Conservation (phyloP, 2,113 vertebrate genomes). For the Urocitellus parryii region DNA sequence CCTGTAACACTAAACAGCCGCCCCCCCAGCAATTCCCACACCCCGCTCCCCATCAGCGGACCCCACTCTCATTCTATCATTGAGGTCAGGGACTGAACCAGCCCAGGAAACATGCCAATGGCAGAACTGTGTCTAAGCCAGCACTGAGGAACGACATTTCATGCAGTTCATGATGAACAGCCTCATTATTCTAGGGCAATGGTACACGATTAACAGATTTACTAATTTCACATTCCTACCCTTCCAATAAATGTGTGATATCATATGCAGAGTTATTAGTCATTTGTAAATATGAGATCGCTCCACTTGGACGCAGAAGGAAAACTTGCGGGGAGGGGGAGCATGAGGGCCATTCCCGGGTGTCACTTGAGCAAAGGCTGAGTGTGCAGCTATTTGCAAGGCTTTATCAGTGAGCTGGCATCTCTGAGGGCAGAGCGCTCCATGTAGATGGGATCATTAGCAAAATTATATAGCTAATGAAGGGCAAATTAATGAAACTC, state of each 20-base stretch:
- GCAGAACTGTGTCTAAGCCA: slow-evolving; percentile 63
- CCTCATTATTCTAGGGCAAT: slow-evolving; percentile 72
- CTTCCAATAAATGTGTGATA: slow-evolving; percentile 80
- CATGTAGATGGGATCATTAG: slow-evolving; percentile 85
- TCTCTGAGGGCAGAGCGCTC: slow-evolving; percentile 78
- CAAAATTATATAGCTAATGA: slow-evolving; percentile 87
- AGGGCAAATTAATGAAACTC: slow-evolving; percentile 85
- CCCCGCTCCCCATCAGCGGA: accelerated
- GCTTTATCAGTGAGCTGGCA: slow-evolving; percentile 63
- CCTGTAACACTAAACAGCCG: accelerated
- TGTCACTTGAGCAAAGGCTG: slow-evolving; percentile 33
- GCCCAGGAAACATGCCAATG: slow-evolving; percentile 23
- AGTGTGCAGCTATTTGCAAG: neutral
- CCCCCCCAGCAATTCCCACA: accelerated
- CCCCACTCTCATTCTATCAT: too few relatives aligned
- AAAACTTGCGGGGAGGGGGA: slow-evolving; percentile 74
- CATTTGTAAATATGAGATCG: slow-evolving; percentile 79
- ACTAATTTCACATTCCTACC: slow-evolving; percentile 77
- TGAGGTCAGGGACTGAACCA: slow-evolving; percentile 66
- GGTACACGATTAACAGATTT: slow-evolving; percentile 80
- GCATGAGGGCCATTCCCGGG: slow-evolving; percentile 57
- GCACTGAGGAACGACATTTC: slow-evolving; percentile 70
- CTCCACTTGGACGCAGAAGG: slow-evolving; percentile 74
- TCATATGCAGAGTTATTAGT: slow-evolving; percentile 78
- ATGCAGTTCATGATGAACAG: slow-evolving; percentile 75